Conservation (phyloP, 2,797 vertebrate genomes). For the Borostomias antarcticus region DNA sequence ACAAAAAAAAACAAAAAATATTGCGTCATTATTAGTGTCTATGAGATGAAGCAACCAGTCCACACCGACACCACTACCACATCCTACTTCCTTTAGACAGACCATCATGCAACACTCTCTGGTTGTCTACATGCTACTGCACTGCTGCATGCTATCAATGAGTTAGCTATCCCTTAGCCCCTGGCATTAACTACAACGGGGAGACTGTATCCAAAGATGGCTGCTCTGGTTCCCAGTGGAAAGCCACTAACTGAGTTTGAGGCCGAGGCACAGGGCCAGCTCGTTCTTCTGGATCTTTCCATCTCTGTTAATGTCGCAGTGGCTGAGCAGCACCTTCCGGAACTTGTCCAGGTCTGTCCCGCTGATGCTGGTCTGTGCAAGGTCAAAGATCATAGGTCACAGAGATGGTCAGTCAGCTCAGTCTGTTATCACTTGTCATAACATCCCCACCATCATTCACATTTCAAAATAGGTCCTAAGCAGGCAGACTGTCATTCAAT, state of each 20-base stretch:
- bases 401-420: neutral
- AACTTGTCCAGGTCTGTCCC: slow-evolving; percentile 89
- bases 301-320: slow-evolving; percentile 90
- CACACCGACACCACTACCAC: neutral
- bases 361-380: slow-evolving; percentile 84
- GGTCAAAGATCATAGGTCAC: slow-evolving; percentile 23
- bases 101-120: slow-evolving; percentile 9
- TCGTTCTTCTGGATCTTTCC: slow-evolving; percentile 96
- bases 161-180: neutral
- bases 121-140: slow-evolving; percentile 10
- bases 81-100: neutral
- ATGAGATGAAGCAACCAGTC: neutral
- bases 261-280: slow-evolving; percentile 90
- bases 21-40: neutral
- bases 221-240: neutral
- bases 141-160: slow-evolving; percentile 2
- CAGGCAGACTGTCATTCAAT: too few relatives aligned
- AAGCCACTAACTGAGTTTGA: slow-evolving; percentile 81
- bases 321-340: slow-evolving; percentile 85
- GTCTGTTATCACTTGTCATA: neutral
- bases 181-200: neutral
- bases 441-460: too few relatives aligned
- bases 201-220: neutral
- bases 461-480: too few relatives aligned
- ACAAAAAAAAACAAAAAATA: neutral